Base-by-base conservation (phyloP, 2,888 invertebrate species). In the Melanotus villosus region DNA sequence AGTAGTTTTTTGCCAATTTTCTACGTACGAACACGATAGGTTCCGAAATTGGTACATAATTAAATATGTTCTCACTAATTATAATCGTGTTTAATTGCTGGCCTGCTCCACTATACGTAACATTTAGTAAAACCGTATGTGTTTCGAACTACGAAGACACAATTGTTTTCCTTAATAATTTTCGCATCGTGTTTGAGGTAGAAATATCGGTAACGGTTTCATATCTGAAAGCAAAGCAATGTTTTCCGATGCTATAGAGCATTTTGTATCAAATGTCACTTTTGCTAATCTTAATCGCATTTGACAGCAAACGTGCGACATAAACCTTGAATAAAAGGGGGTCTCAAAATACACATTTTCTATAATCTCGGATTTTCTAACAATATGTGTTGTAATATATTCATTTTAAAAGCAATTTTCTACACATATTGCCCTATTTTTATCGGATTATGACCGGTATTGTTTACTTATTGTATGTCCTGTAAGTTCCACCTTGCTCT, bases 391-490 rank as follows among this genome's bases (percentile, higher is more conserved):
- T 69, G 73, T 82, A 82, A 82, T 80, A 79, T 81, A 82, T 83
- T 82, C 82, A 80, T 78, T 82, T 82, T 82, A 81, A 82, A 82
- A 80, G 81, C 79, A 81, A 81, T 82, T 82, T 83, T 81, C 82
- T 80, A 77, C 80, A 80, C 79, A 81, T 81, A 81, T 82, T 81
- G 80, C 80, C 81, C 82, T 77, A 82, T 82, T 81, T 80, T 75
- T 77, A 79, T 77, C 75, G 80, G 82, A 82, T 81, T 82, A 82
- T 71, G 57, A 57, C 57, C 59, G 34, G 21, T 41, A 70, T 71
- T 71, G 71, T 71, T 64, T 71, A 57, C 57, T 45, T 36, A 65
- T 67, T 68, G 65, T 68, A 21, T 14, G 34, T 32, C n/a, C 14
- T 62, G 36, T 60, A 68, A 65, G 26, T 63, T 47, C 52, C 62